These are phyloP conservation scores for Clupea harengus DNA, from an alignment of 2,113 vertebrate genomes.

Conservation along the genomic window DNA sequence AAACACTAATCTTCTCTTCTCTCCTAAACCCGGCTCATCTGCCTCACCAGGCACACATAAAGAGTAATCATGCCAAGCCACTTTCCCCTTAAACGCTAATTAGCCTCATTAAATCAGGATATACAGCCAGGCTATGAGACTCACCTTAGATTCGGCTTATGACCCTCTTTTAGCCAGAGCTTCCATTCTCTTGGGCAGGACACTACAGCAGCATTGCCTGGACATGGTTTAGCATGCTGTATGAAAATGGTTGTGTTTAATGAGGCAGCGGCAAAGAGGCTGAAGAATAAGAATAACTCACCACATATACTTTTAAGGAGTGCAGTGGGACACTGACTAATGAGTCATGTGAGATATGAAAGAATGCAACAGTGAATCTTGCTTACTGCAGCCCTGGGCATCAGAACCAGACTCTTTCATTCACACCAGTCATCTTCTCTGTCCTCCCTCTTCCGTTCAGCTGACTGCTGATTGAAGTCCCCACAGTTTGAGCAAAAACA, in stretches of 20 bases:
- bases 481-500: neutral
- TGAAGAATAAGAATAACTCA: neutral
- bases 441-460: neutral
- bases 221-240: neutral
- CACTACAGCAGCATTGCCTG: neutral
- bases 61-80: neutral
- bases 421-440: neutral
- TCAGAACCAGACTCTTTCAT: neutral
- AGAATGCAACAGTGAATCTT: neutral
- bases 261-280: neutral
- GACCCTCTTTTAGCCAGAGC: neutral
- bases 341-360: neutral
- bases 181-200: neutral
- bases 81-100: neutral
- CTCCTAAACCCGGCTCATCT: neutral
- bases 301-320: neutral
- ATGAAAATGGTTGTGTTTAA: neutral
- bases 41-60: neutral
- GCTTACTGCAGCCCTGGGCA: neutral
- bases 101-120: neutral
- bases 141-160: neutral
- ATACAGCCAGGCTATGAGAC: neutral
- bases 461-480: neutral
- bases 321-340: neutral
- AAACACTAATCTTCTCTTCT: neutral